These are phyloP conservation scores for Plebejus anna DNA, from an alignment of 2,888 invertebrate species.

Conservation along the genomic window DNA sequence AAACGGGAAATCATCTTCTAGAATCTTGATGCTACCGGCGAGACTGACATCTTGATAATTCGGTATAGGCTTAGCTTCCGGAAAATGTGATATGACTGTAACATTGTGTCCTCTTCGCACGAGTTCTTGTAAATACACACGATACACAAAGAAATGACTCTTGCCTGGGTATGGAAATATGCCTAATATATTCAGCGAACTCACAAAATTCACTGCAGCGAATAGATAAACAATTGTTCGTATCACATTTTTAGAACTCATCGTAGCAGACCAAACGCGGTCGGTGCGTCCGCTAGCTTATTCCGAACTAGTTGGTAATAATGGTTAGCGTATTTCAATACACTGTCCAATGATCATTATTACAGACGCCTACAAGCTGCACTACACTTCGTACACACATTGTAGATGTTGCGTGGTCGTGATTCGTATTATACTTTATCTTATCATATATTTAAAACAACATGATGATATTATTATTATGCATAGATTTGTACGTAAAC, in stretches of 20 bases:
- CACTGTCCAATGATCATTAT: neutral
- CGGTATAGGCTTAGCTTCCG: slow-evolving; percentile 61
- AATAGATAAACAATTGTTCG: neutral
- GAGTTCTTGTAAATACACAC: slow-evolving; percentile 79
- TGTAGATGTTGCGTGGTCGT: neutral
- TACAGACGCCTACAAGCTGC: neutral
- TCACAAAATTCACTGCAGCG: neutral
- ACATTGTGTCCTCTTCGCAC: slow-evolving; percentile 82
- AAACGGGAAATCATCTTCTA: slow-evolving; percentile 45
- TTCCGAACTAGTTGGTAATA: neutral
- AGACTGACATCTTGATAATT: slow-evolving; percentile 82
- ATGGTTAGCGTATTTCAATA: neutral
- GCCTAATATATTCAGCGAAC: slow-evolving; percentile 11
- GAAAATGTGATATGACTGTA: slow-evolving; percentile 84
- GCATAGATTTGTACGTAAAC: no score
- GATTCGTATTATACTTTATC: neutral
- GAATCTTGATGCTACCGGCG: slow-evolving; percentile 43
- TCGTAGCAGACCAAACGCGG: slow-evolving; percentile 8
- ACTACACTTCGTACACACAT: neutral
- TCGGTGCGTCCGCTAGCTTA: neutral
- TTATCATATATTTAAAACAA: neutral
- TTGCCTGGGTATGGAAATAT: slow-evolving; percentile 61
- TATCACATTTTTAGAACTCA: slow-evolving; percentile 9
- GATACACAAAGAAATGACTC: slow-evolving; percentile 85
- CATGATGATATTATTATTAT: no score